Base-by-base conservation (phyloP, 2,797 vertebrate species). In the Gallinago nigripennis region DNA sequence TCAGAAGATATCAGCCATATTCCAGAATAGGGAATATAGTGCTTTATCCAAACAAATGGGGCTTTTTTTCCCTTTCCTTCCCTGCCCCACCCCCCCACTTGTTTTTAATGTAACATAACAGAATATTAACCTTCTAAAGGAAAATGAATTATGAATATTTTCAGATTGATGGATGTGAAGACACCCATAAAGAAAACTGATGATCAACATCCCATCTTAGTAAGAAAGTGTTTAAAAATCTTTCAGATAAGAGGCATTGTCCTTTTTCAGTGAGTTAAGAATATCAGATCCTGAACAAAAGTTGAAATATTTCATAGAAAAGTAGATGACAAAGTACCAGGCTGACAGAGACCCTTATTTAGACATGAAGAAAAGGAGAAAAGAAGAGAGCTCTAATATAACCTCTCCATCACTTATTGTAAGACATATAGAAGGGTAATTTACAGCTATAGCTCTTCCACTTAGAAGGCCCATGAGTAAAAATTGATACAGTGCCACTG, bases 251-350 rank as follows among this genome's bases (percentile, higher is more conserved):
- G 37, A n/a, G 8, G 12, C 14, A 35, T 9, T 65, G 4, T 10
- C 45, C 21, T 57, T 75, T 79, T 82, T 5, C 66, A 72, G 30
- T 14, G 17, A 78, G 56, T 76, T 79, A 88, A 70, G 50, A 56
- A 39, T 58, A 83, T 20, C 51, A 46, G 8, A 12, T 56, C 28
- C 35, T 66, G 72, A 75, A 63, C 46, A 92, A 66, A 92, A 91
- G 27, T 23, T 86, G 87, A 86, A 92, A 82, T 90, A 82, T 79
- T 90, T 95, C 53, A 53, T 6, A 58, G 53, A 18, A 91, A 82
- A 88, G 24, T 2, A 73, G 56, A 76, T 60, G 50, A 90, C 43
- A 79, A 82, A 64, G 16, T 54, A 69, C 10, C 9, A 81, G 37
- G 39, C 20, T 94, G 69, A 51, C 54, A 84, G 27, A 80, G 43